Base-by-base conservation (phyloP, 1,140 invertebrate genomes). In the Maniola jurtina region DNA sequence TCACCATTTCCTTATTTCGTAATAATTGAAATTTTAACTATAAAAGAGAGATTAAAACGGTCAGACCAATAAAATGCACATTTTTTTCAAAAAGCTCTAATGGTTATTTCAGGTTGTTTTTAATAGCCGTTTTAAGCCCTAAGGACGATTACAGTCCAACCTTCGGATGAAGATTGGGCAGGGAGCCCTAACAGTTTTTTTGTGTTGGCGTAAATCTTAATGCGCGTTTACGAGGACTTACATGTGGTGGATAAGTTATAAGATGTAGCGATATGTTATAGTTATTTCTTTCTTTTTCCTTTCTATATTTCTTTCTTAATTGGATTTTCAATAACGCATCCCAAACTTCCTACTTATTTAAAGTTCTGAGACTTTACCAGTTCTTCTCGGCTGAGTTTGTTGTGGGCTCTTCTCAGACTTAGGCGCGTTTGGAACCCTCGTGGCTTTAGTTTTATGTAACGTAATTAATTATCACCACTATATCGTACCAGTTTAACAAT, bases 201-300 rank as follows among this genome's bases (percentile, higher is more conserved):
- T 89, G 84, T 87, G 86, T 89, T 80, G 76, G 84, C 84, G 80
- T 89, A 87, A 89, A 87, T 87, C 86, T 85, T 86, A 80, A 79
- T 68, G 71, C 75, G 61, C 67, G 66, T 87, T 89, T 89, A 87
- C 83, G 82, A 83, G 34, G 67, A 55, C 40, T 58, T 42, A 50
- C 50, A 35, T 40, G 14, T 14, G 34, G 36, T 48, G 16, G 10
- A 36, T 55, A 62, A 50, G 55, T 63, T 16, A 72, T 15, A 54
- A 55, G 66, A 63, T 60, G 10, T 13, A 58, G 70, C 66, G 70
- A 52, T 36, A 59, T 40, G 3, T n/a, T 6, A 48, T 48, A 48
- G 4, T 2, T 48, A 2, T 0, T 42, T 10, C 13, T 13, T 42
- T 9, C n/a, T 42, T 10, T 42, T 5, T 42, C 8, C 5, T 42